Evolutionary conservation across 2,888 invertebrate genomes (phyloP), one percentile per base, ranked within the genome.

Genomic region (Pyrgus malvae): DNA sequence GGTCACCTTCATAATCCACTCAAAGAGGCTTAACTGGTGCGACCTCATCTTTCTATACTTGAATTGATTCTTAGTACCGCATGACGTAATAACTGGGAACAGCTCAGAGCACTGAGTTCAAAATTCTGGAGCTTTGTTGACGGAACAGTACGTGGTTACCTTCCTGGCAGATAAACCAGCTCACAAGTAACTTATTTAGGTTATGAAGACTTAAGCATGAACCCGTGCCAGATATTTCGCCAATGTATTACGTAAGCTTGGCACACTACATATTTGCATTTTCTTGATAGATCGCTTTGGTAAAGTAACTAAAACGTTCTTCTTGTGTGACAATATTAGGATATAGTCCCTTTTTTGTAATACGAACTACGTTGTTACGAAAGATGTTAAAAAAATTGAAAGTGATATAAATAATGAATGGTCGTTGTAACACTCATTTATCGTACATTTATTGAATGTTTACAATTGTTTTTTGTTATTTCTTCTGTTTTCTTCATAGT

Each of bases 201-300:
- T 53, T 53, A 54, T 54, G 46, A 54, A 38, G 31, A 46, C 25
- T 40, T 53, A 53, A 29, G 38, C 29, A 35, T 16, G 11, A 40
- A 31, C 14, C 17, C 14, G 45, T 46, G 46, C 54, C 40, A 54
- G 46, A 46, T 54, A 53, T 53, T 53, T 53, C 42, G 53, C 53
- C 45, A 38, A 45, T 45, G 19, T 29, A 38, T 53, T 54, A 46
- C 33, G 46, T 40, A 40, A 54, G 38, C 46, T 40, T 54, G 54
- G 46, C 54, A 46, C 40, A 31, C 31, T 9, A 54, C n/a, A 48
- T 48, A 54, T 46, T 54, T 40, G 40, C 31, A 31, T 40, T 19
- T 40, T 29, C 40, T 48, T 48, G 38, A 40, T 40, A 46, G 40
- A 54, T 46, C 23, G 40, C 46, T 33, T 33, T 23, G 21, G 16